phyloP scores from a whole-genome alignment of 2,888 invertebrate genomes.

The Homarus gammarus region DNA sequence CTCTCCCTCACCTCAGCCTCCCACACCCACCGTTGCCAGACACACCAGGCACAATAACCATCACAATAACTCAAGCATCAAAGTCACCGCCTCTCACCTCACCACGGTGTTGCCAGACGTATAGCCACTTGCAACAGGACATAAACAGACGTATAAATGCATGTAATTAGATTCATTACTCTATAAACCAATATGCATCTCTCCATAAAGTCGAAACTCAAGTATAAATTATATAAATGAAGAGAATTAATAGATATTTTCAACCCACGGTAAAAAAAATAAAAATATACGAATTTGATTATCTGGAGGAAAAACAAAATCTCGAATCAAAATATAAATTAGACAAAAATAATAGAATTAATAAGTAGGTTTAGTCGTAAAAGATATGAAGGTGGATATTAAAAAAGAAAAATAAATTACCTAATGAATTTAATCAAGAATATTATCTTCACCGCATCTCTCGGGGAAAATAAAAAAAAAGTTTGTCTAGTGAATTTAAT shows the following conservation, averaged over 20 bases:
- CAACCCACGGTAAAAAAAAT: too few relatives aligned
- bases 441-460: neutral
- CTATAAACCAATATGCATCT: neutral
- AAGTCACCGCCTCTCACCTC: constrained; percentile 56
- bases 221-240: neutral
- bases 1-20: neutral
- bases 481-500: neutral
- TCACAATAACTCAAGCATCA: constrained; percentile 59
- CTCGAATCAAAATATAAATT: too few relatives aligned
- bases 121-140: neutral
- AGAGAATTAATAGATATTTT: neutral
- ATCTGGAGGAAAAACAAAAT: too few relatives aligned
- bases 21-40: constrained; percentile 4
- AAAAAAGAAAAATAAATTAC: too few relatives aligned
- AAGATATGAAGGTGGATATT: neutral
- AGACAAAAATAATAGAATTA: too few relatives aligned
- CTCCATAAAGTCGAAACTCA: neutral
- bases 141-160: constrained; percentile 20
- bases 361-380: too few relatives aligned
- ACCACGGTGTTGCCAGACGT: constrained; percentile 38
- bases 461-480: too few relatives aligned
- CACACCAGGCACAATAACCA: constrained; percentile 52
- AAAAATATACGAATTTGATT: too few relatives aligned
- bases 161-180: constrained; percentile 29
- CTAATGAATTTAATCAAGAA: neutral